Base-by-base conservation (phyloP, 1,140 invertebrate genomes). In the Drosophila nasuta region DNA sequence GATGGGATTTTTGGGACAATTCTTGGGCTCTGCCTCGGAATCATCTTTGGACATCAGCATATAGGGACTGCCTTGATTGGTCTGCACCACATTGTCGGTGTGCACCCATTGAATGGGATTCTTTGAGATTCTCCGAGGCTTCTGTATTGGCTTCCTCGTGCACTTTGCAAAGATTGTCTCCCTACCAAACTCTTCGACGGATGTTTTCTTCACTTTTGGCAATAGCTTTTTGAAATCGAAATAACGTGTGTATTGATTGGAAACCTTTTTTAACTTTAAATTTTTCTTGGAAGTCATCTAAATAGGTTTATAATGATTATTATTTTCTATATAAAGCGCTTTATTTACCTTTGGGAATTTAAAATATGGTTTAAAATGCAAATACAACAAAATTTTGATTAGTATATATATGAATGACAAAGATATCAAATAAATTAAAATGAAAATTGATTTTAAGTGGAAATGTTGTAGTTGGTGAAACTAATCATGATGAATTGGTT, bases 331-430 rank as follows among this genome's bases (percentile, higher is more conserved):
- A 33, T 7, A 33, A 7, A 33, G 5, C 30, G 35, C 8, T 38
- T 38, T 3, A 33, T 8, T 69, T 69, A 70, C 58, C 57, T 30
- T 70, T 54, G 48, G 38, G 15, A 52, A 54, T 10, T 60, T 52
- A 4, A 69, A 56, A 38, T 6, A 38, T 20, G 11, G 28, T 30
- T 11, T 17, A 52, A 77, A 48, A 58, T 10, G 8, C 25, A 46
- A 38, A n/a, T 33, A 67, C 71, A 58, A 48, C 28, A 52, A 20
- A 82, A 82, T 82, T 82, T 82, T 65, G 81, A 83, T 43, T 65
- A 33, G 56, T 51, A n/a, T 62, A n/a, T 62, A 15, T 66, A 10
- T 38, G 30, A 49, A 11, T 68, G 30, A 65, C 71, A 74, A 30
- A 5, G 10, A 69, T 62, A 38, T 33, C 65, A 49, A 69, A 33